Conservation (phyloP, 2,888 invertebrate genomes). For the Drosophila bunnanda region DNA sequence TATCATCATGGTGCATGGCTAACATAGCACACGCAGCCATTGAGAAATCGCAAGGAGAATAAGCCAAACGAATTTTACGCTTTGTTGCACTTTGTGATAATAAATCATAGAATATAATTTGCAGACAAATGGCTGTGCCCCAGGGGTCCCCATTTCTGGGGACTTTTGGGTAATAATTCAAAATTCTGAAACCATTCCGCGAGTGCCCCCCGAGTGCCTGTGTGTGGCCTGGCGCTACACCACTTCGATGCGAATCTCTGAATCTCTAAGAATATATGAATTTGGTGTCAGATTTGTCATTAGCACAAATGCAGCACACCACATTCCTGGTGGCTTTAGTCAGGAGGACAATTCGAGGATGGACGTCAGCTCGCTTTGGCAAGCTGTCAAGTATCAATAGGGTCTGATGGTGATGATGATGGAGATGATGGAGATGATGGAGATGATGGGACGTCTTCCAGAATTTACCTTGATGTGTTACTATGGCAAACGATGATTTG, state of each 20-base stretch:
- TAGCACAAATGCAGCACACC: constrained; percentile 68
- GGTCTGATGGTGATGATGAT: background rate
- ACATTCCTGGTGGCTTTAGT: constrained; percentile 62
- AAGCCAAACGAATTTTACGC: constrained; percentile 76
- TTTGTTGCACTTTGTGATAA: constrained; percentile 75
- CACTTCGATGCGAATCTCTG: constrained; percentile 25
- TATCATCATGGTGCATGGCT: constrained; percentile 31
- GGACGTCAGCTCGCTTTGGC: constrained; percentile 61
- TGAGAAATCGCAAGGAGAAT: constrained; percentile 43
- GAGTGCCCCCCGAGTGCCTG: constrained; percentile 12
- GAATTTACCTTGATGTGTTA: constrained; percentile 85
- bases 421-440: no score
- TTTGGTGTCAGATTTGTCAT: constrained; percentile 70
- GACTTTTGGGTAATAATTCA: constrained; percentile 67
- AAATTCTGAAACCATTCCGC: constrained; percentile 36
- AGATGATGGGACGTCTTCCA: background rate
- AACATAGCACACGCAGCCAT: constrained; percentile 25
- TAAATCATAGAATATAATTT: constrained; percentile 77
- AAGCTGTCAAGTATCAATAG: constrained; percentile 56
- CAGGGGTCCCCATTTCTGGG: constrained; percentile 48
- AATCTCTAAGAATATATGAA: constrained; percentile 6
- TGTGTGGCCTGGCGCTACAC: constrained; percentile 30
- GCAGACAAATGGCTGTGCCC: constrained; percentile 49
- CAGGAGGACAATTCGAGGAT: constrained; percentile 38
- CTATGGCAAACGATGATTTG: constrained; percentile 84